Evolutionary conservation across 2,888 invertebrate genomes (phyloP), one percentile per base, ranked within the genome.

Genomic region (Mimas tiliae): DNA sequence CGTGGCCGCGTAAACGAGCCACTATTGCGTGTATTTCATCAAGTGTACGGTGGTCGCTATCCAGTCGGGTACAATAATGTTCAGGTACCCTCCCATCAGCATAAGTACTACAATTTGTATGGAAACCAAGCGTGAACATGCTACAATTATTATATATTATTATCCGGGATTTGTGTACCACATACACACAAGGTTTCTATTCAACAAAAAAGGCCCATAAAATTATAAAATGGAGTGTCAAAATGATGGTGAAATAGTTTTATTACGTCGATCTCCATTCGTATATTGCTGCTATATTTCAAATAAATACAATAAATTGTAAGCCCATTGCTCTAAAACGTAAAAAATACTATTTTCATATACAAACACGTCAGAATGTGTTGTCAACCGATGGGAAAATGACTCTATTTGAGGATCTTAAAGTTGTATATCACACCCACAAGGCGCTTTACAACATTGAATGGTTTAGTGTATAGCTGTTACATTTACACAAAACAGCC

Each of bases 351-450:
- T 67, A 80, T 82, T 80, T 76, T 75, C 73, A 80, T 82, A 83
- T 84, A 85, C 79, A 84, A 81, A 83, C 70, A 83, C 73, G 80
- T 83, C 82, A 86, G 82, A 81, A 81, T 83, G 84, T 82, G 79
- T 75, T 81, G 85, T 85, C 83, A 82, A 81, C 83, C 74, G 79
- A 81, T 86, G 82, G 85, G 84, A 87, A 87, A 80, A 89, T 82
- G 82, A 82, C 86, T 90, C 79, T 87, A 88, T 89, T 87, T 86
- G 84, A 83, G 75, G 79, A 79, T 81, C 83, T 85, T 82, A 78
- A 83, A 82, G 79, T 80, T 81, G 76, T 80, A 80, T 79, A 77
- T 80, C 70, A 82, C 87, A 73, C 90, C 90, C 85, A 90, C 89
- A 78, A 81, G 66, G 71, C 27, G 63, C 69, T 68, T 71, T 68